Evolutionary conservation across 2,797 vertebrate species (phyloP).

Genomic region (Pelodytes ibericus): DNA sequence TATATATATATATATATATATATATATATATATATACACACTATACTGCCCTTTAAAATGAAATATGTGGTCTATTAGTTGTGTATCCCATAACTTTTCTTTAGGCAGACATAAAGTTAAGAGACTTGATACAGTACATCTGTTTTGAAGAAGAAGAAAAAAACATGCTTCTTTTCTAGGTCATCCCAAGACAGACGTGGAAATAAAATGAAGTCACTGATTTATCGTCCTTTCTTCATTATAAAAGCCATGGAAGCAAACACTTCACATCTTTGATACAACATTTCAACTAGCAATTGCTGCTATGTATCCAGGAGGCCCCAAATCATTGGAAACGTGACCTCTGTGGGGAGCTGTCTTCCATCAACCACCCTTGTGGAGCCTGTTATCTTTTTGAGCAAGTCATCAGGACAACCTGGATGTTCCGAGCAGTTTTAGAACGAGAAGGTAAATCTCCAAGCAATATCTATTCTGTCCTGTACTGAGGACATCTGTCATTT

Average conservation of each 20-base stretch:
- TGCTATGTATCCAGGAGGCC: neutral
- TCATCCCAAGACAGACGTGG: slow-evolving; percentile 20
- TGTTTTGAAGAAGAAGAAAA: neutral
- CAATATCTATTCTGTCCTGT: neutral
- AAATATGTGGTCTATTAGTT: neutral
- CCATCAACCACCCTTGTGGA: neutral
- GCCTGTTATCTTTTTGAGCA: neutral
- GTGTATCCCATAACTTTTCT: neutral
- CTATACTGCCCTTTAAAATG: neutral
- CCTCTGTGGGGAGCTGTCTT: neutral
- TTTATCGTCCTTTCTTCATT: slow-evolving; percentile 25
- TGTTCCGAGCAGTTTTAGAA: slow-evolving; percentile 59
- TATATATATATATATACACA: too few relatives aligned
- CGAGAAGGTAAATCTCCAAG: neutral
- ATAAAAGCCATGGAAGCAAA: slow-evolving; percentile 21
- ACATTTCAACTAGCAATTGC: neutral
- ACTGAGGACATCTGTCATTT: neutral
- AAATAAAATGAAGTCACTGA: slow-evolving; percentile 9
- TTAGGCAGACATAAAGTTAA: neutral
- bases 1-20: too few relatives aligned
- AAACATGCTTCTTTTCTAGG: neutral
- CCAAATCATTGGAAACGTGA: neutral
- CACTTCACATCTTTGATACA: neutral
- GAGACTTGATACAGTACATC: neutral
- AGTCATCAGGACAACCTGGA: slow-evolving; percentile 65